These are phyloP conservation scores for Tyrannus savana DNA, from an alignment of 2,113 vertebrate genomes.

Conservation along the genomic window DNA sequence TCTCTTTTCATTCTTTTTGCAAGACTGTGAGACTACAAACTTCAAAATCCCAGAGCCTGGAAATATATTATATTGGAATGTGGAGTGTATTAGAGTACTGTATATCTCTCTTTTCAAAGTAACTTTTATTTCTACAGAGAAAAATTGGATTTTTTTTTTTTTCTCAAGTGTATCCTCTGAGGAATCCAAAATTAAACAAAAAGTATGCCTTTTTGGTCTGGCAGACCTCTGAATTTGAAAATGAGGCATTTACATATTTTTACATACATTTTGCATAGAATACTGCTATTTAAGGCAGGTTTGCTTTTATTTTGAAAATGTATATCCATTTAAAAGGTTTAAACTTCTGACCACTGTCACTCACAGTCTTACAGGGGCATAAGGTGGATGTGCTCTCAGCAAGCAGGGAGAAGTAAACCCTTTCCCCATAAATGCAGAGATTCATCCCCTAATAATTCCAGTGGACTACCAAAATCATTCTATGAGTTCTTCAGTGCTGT, in stretches of 20 bases:
- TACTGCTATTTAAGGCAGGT: neutral
- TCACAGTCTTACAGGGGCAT: neutral
- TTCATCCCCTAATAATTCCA: neutral
- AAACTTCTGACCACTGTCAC: neutral
- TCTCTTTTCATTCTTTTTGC: neutral
- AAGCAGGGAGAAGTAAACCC: neutral
- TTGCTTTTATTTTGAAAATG: neutral
- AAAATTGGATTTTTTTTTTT: neutral
- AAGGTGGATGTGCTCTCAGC: neutral
- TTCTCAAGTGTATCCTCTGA: neutral
- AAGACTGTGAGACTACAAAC: neutral
- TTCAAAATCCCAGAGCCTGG: neutral
- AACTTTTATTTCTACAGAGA: neutral
- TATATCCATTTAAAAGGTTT: neutral
- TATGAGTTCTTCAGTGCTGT: neutral
- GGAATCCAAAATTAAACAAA: neutral
- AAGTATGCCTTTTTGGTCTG: neutral
- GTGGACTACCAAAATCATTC: neutral
- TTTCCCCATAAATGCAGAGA: neutral
- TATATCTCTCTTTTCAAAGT: neutral
- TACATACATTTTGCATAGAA: neutral
- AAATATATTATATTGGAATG: neutral
- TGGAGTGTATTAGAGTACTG: neutral
- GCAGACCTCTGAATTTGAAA: neutral
- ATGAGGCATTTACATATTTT: neutral